These are phyloP conservation scores for Spinus olivaceus DNA, from an alignment of 2,797 vertebrate genomes.

Conservation along the genomic window DNA sequence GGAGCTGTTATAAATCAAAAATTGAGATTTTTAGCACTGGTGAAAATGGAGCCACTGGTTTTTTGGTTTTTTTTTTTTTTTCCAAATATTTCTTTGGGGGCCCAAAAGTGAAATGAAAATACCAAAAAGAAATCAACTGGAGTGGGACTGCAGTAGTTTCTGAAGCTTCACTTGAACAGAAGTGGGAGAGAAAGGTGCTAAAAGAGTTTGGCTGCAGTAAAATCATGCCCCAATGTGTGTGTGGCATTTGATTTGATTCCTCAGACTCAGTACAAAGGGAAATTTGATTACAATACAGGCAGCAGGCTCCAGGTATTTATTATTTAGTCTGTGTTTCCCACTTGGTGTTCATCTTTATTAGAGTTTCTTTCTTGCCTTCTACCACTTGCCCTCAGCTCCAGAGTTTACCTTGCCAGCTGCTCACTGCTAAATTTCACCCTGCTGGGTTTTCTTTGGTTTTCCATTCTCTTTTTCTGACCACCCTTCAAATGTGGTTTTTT, in stretches of 20 bases:
- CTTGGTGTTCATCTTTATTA: neutral
- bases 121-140: neutral
- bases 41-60: neutral
- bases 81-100: neutral
- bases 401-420: neutral
- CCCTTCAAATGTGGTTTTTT: neutral
- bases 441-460: neutral
- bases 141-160: neutral
- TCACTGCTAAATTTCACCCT: neutral
- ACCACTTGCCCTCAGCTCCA: neutral
- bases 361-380: neutral
- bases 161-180: neutral
- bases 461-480: neutral
- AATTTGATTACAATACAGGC: neutral
- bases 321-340: slow-evolving; percentile 12
- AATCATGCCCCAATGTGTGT: neutral
- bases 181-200: neutral
- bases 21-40: neutral
- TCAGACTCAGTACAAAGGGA: neutral
- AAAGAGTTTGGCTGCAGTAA: neutral
- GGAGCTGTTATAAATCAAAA: slow-evolving; percentile 4
- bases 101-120: neutral
- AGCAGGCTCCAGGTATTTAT: neutral
- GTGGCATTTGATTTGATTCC: neutral
- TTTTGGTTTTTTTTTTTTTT: neutral